These are phyloP conservation scores for Dioctria rufipes DNA, from an alignment of 2,888 invertebrate genomes.

Conservation along the genomic window DNA sequence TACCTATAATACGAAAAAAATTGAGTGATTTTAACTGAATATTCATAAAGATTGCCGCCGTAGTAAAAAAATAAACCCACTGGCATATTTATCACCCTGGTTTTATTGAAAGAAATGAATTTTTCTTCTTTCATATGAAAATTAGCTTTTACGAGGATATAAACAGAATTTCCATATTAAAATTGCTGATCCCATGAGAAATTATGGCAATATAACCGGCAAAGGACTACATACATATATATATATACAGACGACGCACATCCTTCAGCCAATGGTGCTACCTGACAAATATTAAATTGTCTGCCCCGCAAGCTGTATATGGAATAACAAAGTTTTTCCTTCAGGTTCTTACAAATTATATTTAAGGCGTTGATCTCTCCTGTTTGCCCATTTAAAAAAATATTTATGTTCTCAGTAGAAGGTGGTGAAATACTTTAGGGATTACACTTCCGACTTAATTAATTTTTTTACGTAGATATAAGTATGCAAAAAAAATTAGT, in stretches of 20 bases:
- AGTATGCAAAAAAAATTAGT: not conserved
- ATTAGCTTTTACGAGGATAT: slow-evolving; percentile 37
- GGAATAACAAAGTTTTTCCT: not conserved
- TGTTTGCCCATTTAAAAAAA: not conserved
- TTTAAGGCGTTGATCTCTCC: not conserved
- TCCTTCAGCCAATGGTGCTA: not conserved
- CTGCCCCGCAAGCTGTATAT: not conserved
- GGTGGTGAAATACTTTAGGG: slow-evolving; percentile 2
- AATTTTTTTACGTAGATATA: not conserved
- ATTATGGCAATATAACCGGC: slow-evolving; percentile 50
- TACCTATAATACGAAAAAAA: no score
- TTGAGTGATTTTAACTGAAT: not conserved
- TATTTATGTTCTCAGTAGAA: not conserved
- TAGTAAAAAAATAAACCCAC: not conserved
- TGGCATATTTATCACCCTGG: not conserved
- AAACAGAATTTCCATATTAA: slow-evolving; percentile 35
- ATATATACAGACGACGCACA: not conserved
- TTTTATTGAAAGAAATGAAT: slow-evolving; percentile 33
- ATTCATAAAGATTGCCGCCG: not conserved
- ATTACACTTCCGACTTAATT: not conserved
- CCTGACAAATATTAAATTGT: slow-evolving; percentile 22
- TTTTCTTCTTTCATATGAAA: slow-evolving; percentile 11
- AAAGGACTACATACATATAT: slow-evolving; percentile 48
- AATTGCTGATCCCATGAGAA: slow-evolving; percentile 55
- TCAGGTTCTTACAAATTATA: not conserved